These are phyloP conservation scores for Oryzaephilus surinamensis DNA, from an alignment of 1,140 invertebrate genomes.

Conservation along the genomic window DNA sequence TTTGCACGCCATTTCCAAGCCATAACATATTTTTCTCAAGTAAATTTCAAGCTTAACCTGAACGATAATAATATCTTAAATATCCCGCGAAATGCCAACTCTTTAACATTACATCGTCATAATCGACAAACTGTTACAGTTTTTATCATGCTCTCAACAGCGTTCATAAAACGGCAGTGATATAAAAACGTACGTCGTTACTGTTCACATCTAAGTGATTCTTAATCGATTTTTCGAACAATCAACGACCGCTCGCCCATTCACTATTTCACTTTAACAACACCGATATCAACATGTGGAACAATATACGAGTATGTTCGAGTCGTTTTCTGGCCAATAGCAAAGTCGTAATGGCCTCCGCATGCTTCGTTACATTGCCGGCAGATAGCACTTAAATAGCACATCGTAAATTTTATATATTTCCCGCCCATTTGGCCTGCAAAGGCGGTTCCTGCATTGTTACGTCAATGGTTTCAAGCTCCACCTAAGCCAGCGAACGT, in stretches of 20 bases:
- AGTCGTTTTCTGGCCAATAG: conserved; percentile 30
- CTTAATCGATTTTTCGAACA: conserved; percentile 21
- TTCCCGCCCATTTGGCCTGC: conserved; percentile 34
- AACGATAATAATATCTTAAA: conserved; percentile 24
- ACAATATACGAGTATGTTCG: not conserved
- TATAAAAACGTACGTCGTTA: conserved; percentile 21
- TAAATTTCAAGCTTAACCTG: conserved; percentile 23
- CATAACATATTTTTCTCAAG: conserved; percentile 25
- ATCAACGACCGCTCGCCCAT: conserved; percentile 15
- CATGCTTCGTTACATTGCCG: conserved; percentile 36
- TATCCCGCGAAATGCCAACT: conserved; percentile 32
- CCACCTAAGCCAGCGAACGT: too few relatives aligned
- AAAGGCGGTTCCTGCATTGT: conserved; percentile 27
- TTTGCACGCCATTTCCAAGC: too few relatives aligned
- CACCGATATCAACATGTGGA: not conserved
- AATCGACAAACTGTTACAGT: conserved; percentile 13
- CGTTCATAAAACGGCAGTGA: conserved; percentile 20
- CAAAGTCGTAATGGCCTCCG: conserved; percentile 36
- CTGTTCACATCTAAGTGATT: conserved; percentile 19
- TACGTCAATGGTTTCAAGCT: conserved; percentile 4
- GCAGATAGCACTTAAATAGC: conserved; percentile 39
- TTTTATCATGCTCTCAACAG: conserved; percentile 20
- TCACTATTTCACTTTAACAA: conserved; percentile 15
- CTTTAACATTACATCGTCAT: conserved; percentile 12
- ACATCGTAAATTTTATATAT: conserved; percentile 37